Conservation (phyloP, 2,888 invertebrate species). For the Limnephilus marmoratus region DNA sequence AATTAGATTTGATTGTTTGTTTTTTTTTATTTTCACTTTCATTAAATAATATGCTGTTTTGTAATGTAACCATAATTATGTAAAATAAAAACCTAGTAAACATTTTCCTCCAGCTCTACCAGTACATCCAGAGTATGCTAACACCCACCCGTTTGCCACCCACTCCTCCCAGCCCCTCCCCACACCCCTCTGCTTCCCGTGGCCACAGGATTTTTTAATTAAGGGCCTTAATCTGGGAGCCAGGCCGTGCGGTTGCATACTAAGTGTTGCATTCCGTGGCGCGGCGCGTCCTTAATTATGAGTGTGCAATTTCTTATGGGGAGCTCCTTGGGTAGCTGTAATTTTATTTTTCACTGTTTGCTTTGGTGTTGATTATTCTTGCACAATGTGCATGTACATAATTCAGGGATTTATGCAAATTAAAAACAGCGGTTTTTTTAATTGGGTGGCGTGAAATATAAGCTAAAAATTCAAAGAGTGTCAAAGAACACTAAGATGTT, state of each 20-base stretch:
- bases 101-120: background rate
- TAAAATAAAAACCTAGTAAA: background rate
- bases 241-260: slow-evolving; percentile 63
- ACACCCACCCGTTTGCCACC: background rate
- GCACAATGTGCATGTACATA: background rate
- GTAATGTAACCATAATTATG: too few species aligned
- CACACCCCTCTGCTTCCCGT: slow-evolving; percentile 28
- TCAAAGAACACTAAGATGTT: too few species aligned
- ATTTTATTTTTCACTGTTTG: slow-evolving; percentile 25
- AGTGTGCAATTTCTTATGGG: slow-evolving; percentile 42
- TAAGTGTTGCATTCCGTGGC: slow-evolving; percentile 55
- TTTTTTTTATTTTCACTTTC: too few species aligned
- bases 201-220: slow-evolving; percentile 63
- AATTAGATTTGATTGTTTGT: too few species aligned
- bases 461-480: background rate
- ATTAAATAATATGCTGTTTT: too few species aligned
- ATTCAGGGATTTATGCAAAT: background rate
- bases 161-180: background rate
- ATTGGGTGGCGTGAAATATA: background rate
- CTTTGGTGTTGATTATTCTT: slow-evolving; percentile 9
- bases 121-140: background rate
- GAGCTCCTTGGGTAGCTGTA: slow-evolving; percentile 27
- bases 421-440: background rate
- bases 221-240: slow-evolving; percentile 63
- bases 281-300: slow-evolving; percentile 47